A percentile compares a stretch with the other conserved stretches of the same genome.
These are phyloP conservation scores for Bombus superbus DNA, from an alignment of 1,140 invertebrate genomes.

Conservation along the genomic window DNA sequence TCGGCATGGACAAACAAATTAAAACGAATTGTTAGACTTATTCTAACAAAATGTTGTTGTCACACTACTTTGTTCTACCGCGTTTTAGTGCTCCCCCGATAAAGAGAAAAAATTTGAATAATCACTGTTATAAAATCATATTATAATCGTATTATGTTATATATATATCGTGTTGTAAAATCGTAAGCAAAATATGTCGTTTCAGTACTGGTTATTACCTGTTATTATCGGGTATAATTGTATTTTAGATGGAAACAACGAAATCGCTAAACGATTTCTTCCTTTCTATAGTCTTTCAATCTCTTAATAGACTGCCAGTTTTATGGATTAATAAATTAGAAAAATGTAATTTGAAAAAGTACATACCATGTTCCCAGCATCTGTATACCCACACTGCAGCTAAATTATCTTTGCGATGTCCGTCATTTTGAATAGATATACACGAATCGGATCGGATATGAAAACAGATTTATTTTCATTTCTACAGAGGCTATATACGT, in stretches of 20 bases:
- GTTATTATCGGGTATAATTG: too few relatives aligned
- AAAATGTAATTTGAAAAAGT: neutral
- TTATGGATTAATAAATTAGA: neutral
- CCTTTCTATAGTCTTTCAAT: neutral
- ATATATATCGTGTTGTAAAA: too few relatives aligned
- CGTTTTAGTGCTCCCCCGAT: too few relatives aligned
- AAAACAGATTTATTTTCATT: constrained; percentile 12
- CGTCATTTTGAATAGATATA: neutral
- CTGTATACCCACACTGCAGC: neutral
- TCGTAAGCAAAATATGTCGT: neutral
- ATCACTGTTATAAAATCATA: too few relatives aligned
- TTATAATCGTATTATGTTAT: too few relatives aligned
- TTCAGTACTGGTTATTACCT: too few relatives aligned
- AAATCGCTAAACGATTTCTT: neutral
- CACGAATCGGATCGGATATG: neutral
- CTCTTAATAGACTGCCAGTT: neutral
- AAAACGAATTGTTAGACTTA: neutral
- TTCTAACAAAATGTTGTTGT: too few relatives aligned
- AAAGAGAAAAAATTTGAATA: too few relatives aligned
- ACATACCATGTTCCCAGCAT: neutral
- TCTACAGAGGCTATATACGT: neutral
- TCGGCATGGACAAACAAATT: neutral
- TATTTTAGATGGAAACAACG: neutral
- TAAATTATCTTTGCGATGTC: neutral
- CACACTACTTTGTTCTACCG: too few relatives aligned